Conservation (phyloP, 2,888 invertebrate genomes). For the Sesamia inferens region DNA sequence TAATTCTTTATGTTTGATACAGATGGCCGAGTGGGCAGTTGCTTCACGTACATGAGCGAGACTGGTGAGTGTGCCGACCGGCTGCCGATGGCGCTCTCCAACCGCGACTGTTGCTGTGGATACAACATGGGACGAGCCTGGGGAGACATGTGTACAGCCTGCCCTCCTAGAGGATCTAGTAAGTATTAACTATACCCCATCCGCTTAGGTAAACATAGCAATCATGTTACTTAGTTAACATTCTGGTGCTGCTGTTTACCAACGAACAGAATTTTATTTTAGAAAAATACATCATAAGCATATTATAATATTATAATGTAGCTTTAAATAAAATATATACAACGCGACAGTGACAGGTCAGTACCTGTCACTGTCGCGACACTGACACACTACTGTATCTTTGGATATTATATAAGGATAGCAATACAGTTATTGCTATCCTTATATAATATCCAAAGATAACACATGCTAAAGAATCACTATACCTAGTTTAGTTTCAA, state of each 20-base stretch:
- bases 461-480: too few species aligned
- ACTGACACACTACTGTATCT: too few species aligned
- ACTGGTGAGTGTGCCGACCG: constrained; percentile 93
- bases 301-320: neutral
- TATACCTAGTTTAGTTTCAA: too few species aligned
- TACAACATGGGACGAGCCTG: constrained; percentile 96
- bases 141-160: constrained; percentile 94
- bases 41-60: constrained; percentile 92
- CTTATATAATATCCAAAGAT: too few species aligned
- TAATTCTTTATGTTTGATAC: constrained; percentile 23
- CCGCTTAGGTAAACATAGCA: too few species aligned
- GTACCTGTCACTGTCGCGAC: too few species aligned
- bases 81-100: constrained; percentile 92
- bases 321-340: neutral
- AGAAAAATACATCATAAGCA: neutral
- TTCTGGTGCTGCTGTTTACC: neutral
- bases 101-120: constrained; percentile 96
- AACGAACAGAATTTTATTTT: neutral
- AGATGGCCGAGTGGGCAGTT: constrained; percentile 95
- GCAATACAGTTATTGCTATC: too few species aligned
- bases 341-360: too few species aligned
- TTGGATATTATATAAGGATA: too few species aligned
- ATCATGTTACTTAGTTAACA: too few species aligned
- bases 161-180: constrained; percentile 90
- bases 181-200: constrained; percentile 57